These are phyloP conservation scores for Anodontia alba DNA, from an alignment of 2,888 invertebrate species.

Conservation along the genomic window DNA sequence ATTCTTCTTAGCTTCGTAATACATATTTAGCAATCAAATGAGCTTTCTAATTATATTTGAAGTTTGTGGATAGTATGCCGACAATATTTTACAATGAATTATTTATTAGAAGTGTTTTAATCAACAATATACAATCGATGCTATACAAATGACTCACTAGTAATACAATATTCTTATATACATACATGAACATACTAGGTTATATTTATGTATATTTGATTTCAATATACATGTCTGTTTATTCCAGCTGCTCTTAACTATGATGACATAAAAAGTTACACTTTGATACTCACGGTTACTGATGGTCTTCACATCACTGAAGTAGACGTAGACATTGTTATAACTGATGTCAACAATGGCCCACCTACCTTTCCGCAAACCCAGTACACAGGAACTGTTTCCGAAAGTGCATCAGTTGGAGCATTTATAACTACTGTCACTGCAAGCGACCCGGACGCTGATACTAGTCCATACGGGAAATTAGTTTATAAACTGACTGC, in stretches of 20 bases:
- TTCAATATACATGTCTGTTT: neutral
- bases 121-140: too few species aligned
- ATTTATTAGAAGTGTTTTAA: too few species aligned
- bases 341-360: conserved; percentile 72
- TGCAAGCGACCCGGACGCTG: conserved; percentile 70
- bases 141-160: too few species aligned
- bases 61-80: too few species aligned
- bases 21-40: too few species aligned
- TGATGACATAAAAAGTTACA: conserved; percentile 63
- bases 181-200: too few species aligned
- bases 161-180: too few species aligned
- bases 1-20: too few species aligned
- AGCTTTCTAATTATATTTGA: too few species aligned
- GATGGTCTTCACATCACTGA: conserved; percentile 62
- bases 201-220: too few species aligned
- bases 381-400: conserved; percentile 42
- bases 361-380: conserved; percentile 59
- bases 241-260: conserved; percentile 65
- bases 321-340: conserved; percentile 62
- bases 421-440: conserved; percentile 59
- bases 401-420: conserved; percentile 51
- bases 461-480: conserved; percentile 59
- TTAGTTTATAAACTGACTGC: conserved; percentile 68
- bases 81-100: too few species aligned
- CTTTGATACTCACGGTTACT: conserved; percentile 63